Base-by-base conservation (phyloP, 2,888 invertebrate species). In the Mythimna pallens region DNA sequence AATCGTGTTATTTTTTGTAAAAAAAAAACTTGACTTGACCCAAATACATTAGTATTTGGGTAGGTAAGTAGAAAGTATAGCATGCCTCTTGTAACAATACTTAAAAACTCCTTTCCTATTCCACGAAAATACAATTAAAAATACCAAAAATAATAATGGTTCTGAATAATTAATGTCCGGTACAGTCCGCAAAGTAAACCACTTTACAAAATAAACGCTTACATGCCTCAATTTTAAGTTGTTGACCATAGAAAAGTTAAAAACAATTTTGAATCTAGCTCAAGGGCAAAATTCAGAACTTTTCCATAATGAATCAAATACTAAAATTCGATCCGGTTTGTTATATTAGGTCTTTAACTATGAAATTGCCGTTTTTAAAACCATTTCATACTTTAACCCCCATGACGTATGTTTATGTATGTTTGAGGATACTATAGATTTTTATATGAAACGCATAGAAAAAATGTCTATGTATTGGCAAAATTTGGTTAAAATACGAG, bases 81-180 rank as follows among this genome's bases (percentile, higher is more conserved):
- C 22, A 40, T 8, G 20, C 25, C 34, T 12, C 14, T 1, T 22
- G 30, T 22, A 22, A 57, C 14, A 2, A 58, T 30, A 20, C 17
- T 10, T 20, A 30, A 6, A 34, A 1, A 40, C 3, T 40, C n/a
- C 3, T 36, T 47, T 47, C 8, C n/a, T 4, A 50, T 57, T 30
- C 17, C 1, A 52, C 12, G 20, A 61, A n/a, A 59, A 64, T n/a
- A 40, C 20, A 1, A 6, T n/a, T 22, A 52, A 50, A 52, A 54
- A 14, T 25, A 36, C 6, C 22, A 14, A 22, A 57, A 54, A 63
- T 52, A 22, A 66, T 20, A 14, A 54, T 47, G 3, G 8, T 54
- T 34, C 30, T 47, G 34, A 58, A 78, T 78, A 67, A 64, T 73
- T 67, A 43, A 72, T 64, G n/a, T 30, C 17, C 12, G 8, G 40